Evolutionary conservation across 2,797 vertebrate species (phyloP), one percentile per base, ranked within the genome.

Genomic region (Sebastes nivosus): DNA sequence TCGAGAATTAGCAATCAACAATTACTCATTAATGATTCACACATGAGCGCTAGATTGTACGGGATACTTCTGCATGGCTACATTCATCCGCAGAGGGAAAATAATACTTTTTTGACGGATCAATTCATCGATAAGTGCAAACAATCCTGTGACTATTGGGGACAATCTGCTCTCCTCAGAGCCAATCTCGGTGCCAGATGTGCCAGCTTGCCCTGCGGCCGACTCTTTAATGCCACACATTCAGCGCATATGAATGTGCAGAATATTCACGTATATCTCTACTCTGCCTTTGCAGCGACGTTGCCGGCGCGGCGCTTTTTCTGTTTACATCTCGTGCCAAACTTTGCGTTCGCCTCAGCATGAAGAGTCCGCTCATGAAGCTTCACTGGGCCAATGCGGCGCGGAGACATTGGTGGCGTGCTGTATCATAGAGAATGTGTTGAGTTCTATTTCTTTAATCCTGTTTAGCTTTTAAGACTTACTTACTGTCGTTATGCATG

Each of bases 401-500:
- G 73, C 60, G 61, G 59, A 83, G 63, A 69, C 72, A 20, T 4
- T 6, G 42, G 16, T 59, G 50, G 52, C 16, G 65, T 77, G 68
- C 57, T 82, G 6, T 67, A 59, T 82, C 36, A 67, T 57, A 57
- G 38, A 72, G 81, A 87, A 83, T 86, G 74, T 80, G 38, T 70
- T 55, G 46, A 69, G 7, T 79, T 32, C 3, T 55, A 22, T 59
- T 75, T 60, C 63, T 32, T 66, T 29, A 50, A 32, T 42, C 13
- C 11, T 46, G 36, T 69, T 80, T 22, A 38, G 64, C 70, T 82
- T 79, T 46, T 55, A 58, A 67, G 12, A 58, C 2, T 18, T 30
- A 66, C 54, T 83, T 54, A 27, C 20, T 52, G 18, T 80, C 13
- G 29, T 82, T 74, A 81, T 90, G 86, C 88, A 90, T 92, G 90